phyloP scores from a whole-genome alignment of 2,113 vertebrate species.

The Ictidomys tridecemlineatus region DNA sequence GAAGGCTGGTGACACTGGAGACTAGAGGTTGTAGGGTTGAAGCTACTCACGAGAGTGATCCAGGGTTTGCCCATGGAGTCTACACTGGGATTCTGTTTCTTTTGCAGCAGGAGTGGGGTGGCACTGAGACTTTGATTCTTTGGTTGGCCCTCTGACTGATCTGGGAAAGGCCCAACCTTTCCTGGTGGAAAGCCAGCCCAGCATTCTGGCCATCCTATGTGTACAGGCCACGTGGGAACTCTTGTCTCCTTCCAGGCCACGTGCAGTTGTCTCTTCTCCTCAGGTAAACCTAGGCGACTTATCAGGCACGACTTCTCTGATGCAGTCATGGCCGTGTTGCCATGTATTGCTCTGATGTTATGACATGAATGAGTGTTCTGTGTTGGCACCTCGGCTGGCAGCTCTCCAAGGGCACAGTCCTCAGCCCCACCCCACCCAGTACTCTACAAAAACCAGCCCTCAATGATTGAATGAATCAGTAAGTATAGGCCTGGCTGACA shows the following conservation, averaged over 20 bases:
- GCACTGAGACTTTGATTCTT: neutral
- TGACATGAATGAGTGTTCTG: neutral
- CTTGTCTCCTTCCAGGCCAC: neutral
- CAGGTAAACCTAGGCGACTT: neutral
- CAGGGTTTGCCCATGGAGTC: neutral
- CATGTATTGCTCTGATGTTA: neutral
- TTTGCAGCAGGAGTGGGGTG: neutral
- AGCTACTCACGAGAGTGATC: neutral
- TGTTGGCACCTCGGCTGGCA: constrained; percentile 54
- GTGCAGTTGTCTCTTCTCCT: neutral
- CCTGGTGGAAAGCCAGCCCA: neutral
- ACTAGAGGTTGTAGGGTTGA: neutral
- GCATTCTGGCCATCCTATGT: neutral
- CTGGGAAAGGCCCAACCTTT: neutral
- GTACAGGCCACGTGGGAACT: neutral
- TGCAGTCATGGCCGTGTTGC: neutral
- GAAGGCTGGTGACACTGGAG: neutral
- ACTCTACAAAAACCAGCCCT: constrained; percentile 59
- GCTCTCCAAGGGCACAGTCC: constrained; percentile 24
- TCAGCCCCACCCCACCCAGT: neutral
- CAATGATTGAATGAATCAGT: constrained; percentile 45
- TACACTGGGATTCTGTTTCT: neutral
- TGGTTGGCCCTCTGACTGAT: neutral
- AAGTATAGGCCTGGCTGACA: constrained; percentile 53
- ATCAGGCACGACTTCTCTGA: neutral